Evolutionary conservation across 2,888 invertebrate species (phyloP), one percentile per base, ranked within the genome.

Genomic region (Heteromyza rotundicornis): DNA sequence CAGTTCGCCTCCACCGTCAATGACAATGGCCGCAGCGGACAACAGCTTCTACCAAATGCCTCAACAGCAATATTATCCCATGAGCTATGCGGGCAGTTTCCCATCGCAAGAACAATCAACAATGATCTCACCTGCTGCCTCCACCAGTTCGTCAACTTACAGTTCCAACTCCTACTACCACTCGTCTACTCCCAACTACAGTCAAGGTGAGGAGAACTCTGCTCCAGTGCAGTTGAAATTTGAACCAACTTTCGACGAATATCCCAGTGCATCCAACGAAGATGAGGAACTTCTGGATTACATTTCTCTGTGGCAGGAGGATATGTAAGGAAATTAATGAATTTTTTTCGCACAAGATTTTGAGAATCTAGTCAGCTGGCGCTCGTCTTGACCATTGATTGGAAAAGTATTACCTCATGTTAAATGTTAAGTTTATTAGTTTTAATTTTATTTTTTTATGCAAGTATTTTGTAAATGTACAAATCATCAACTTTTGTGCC

Each of bases 261-360:
- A 92, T 80, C 76, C 76, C 17, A 77, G 72, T 22, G 76, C 79
- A 1, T 91, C 91, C 74, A 91, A 93, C 16, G 94, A 94, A 83
- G 94, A 95, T 79, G 95, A 95, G 80, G 94, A 94, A 77, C 88
- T 95, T 17, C 87, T 95, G 49, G 95, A 95, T 68, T 82, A 81
- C 64, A 82, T 81, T 57, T 80, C 81, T 2, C 64, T 78, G 58
- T 81, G 81, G 81, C 82, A 81, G 70, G 80, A 81, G 40, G 80
- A 81, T 50, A 70, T 78, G 36, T 80, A 65, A 65, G n/a, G n/a
- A n/a, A 19, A 7, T 5, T 22, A 3, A 12, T 17, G 32, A 2
- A 32, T 12, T 17, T 17, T 53, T 27, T 17, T 53, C 1, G 20
- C 7, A 16, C 52, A 27, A 12, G 22, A 51, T 51, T 22, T 23